Base-by-base conservation (phyloP, 2,888 invertebrate species). In the Bombyx huttoni region DNA sequence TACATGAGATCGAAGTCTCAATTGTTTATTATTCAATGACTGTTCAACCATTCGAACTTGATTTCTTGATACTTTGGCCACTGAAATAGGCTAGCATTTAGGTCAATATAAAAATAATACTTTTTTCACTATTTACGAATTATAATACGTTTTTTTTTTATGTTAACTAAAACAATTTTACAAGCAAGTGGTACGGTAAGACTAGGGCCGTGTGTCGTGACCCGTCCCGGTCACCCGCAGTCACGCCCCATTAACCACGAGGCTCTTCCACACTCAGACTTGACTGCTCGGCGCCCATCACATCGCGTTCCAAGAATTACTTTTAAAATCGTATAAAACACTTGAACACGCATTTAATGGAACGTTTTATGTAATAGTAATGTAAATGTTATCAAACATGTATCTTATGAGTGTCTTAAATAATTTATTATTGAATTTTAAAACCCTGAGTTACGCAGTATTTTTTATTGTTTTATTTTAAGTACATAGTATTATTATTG, bases 241-340 rank as follows among this genome's bases (percentile, higher is more conserved):
- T 80, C 80, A 82, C 81, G 83, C 78, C 82, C 81, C 82, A 81
- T 84, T 80, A 76, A 68, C 67, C 63, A 63, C 67, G 65, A 64
- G 68, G 65, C 64, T 67, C 64, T 59, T 59, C 59, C 58, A 58
- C 71, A 70, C 72, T 65, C 63, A 64, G 65, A 64, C 65, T 70
- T 70, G 59, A 53, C 49, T 59, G 51, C 54, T 62, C 54, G 52
- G 40, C 52, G 61, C 62, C 62, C 63, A 62, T 64, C 59, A 59
- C 66, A 71, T 69, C 72, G 71, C 71, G 45, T 70, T 68, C 67
- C 56, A 53, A 59, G 67, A 70, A 70, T 56, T 55, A 56, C 13
- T 33, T 40, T 47, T 34, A 34, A 47, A 51, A 33, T 24, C 48
- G 33, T 48, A 48, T 48, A 33, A 48, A 48, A 48, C 48, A 48